phyloP scores from a whole-genome alignment of 2,888 invertebrate genomes.

The Sturmia bella region DNA sequence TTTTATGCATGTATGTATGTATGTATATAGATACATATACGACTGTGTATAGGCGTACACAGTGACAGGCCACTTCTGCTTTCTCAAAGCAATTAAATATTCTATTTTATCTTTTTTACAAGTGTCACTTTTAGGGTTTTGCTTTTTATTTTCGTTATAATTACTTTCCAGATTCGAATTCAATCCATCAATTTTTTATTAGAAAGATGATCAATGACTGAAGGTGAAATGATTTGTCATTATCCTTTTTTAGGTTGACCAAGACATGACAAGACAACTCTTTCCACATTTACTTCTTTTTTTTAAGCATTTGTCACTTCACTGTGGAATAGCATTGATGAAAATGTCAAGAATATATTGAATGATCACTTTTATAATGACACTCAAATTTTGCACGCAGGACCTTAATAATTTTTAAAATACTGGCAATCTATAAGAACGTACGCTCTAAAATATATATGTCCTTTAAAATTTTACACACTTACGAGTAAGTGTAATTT shows the following conservation, averaged over 20 bases:
- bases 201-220: slow-evolving; percentile 62
- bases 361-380: slow-evolving; percentile 60
- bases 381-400: slow-evolving; percentile 62
- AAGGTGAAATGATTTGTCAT: slow-evolving; percentile 58
- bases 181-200: slow-evolving; percentile 66
- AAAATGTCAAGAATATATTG: slow-evolving; percentile 66
- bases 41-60: slow-evolving; percentile 11
- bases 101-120: slow-evolving; percentile 46
- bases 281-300: slow-evolving; percentile 33
- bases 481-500: slow-evolving; percentile 9
- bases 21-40: slow-evolving; percentile 7
- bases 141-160: background rate
- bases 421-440: background rate
- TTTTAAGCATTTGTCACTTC: background rate
- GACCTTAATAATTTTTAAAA: slow-evolving; percentile 62
- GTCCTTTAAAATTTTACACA: slow-evolving; percentile 25
- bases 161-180: slow-evolving; percentile 7
- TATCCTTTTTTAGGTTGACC: slow-evolving; percentile 61
- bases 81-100: slow-evolving; percentile 59
- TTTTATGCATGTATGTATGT: slow-evolving; percentile 3
- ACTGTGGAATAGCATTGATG: slow-evolving; percentile 22
- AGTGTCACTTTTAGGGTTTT: slow-evolving; percentile 15
- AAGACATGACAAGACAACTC: slow-evolving; percentile 65
- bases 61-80: slow-evolving; percentile 47
- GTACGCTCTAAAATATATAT: background rate